Percentiles rank a stretch among this genome's conserved stretches.
Evolutionary conservation across 2,888 invertebrate genomes (phyloP).

Genomic region (Coelopa pilipes): DNA sequence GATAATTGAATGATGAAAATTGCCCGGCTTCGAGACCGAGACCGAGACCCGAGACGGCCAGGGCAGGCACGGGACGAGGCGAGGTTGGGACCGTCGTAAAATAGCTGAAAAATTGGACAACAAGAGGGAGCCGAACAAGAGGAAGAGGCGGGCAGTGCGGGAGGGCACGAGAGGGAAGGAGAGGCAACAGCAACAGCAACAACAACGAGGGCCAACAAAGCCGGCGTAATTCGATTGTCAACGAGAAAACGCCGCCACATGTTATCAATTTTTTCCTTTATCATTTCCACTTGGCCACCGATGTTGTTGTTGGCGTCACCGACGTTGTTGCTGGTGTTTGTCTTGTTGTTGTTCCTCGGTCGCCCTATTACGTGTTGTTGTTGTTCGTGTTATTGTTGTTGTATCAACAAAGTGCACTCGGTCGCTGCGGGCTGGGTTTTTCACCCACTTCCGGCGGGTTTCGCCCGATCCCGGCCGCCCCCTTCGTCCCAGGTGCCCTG

Average conservation of each 20-base stretch:
- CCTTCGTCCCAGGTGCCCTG: too few species aligned
- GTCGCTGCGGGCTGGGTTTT: too few species aligned
- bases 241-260: constrained; percentile 27
- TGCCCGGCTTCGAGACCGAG: neutral
- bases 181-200: neutral
- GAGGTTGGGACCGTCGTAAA: neutral
- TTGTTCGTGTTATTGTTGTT: neutral
- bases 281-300: neutral
- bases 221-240: constrained; percentile 48
- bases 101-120: neutral
- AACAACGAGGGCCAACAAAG: neutral
- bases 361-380: neutral
- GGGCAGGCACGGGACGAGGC: neutral
- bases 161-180: neutral
- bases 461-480: too few species aligned
- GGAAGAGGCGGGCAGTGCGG: too few species aligned
- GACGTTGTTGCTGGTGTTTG: neutral
- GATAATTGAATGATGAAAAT: constrained; percentile 3
- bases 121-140: neutral
- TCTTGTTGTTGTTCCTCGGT: neutral
- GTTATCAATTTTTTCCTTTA: too few species aligned
- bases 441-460: too few species aligned
- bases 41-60: too few species aligned
- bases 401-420: too few species aligned
- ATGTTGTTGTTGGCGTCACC: neutral